phyloP scores from a whole-genome alignment of 2,113 vertebrate genomes.

The Collichthys lucidus region DNA sequence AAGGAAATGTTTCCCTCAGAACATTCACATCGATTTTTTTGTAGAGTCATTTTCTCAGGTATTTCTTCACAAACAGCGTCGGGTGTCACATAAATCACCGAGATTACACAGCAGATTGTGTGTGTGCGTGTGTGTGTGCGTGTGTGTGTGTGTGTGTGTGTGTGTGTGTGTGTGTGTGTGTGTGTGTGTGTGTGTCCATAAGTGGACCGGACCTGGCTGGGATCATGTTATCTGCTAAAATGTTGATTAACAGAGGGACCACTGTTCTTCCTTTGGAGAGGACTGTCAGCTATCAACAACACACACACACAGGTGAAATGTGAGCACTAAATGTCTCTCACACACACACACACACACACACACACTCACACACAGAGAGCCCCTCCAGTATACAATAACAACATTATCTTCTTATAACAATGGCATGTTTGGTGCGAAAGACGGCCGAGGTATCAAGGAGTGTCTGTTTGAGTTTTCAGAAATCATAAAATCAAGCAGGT shows the following conservation, averaged over 20 bases:
- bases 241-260: no score
- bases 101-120: not conserved
- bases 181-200: no score
- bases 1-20: no score
- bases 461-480: not conserved
- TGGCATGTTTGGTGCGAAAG: not conserved
- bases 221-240: no score
- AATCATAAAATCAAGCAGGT: not conserved
- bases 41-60: not conserved
- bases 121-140: no score
- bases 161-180: constrained; percentile 7
- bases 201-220: no score
- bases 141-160: no score
- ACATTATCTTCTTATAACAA: not conserved
- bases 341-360: constrained; percentile 8
- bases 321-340: no score
- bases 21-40: no score
- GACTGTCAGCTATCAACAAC: no score
- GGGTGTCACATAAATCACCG: not conserved
- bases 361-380: constrained; percentile 10
- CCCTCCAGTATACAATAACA: not conserved
- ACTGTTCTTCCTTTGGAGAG: no score
- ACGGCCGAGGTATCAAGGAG: not conserved
- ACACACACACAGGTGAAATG: no score
- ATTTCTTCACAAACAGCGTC: not conserved